Percentiles rank a stretch among this genome's conserved stretches.
Evolutionary conservation across 2,888 invertebrate species (phyloP).

Genomic region (Tipula lateralis): DNA sequence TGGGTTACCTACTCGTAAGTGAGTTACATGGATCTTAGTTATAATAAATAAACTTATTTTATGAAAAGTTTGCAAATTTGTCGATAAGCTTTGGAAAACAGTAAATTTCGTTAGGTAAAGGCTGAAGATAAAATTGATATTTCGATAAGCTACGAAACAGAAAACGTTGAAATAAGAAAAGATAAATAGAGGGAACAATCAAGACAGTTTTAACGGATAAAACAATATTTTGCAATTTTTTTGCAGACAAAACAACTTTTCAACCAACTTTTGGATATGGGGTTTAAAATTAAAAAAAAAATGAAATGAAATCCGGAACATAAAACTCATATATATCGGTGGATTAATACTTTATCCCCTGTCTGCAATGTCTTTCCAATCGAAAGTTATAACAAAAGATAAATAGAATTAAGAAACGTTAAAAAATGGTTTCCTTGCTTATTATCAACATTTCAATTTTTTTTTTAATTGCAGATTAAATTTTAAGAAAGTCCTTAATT

Average conservation of each 20-base stretch:
- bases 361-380: background rate
- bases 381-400: background rate
- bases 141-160: no score
- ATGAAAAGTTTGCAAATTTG: no score
- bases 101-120: no score
- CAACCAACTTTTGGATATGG: background rate
- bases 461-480: conserved; percentile 1
- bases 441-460: background rate
- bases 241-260: background rate
- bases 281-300: background rate
- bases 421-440: background rate
- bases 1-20: no score
- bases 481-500: background rate
- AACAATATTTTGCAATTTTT: no score
- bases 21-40: no score
- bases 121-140: no score
- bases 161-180: no score
- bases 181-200: no score
- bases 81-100: no score
- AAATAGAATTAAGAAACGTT: background rate
- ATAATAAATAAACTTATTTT: no score
- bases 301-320: background rate
- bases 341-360: background rate
- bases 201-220: no score
- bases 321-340: background rate